Percentiles rank a stretch among this genome's conserved stretches.
Conservation (phyloP, 2,888 invertebrate genomes). For the Malthinus seriepunctatus region DNA sequence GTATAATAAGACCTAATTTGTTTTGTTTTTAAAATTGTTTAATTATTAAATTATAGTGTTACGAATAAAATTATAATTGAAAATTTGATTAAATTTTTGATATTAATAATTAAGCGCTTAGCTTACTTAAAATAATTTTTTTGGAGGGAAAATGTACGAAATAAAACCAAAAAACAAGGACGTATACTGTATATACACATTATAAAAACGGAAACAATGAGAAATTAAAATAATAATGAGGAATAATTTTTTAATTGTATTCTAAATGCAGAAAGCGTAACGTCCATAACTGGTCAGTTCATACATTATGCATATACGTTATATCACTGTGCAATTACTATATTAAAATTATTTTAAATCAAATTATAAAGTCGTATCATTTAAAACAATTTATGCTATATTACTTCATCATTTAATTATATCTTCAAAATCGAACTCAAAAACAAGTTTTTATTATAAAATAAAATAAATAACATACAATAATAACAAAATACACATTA, state of each 20-base stretch:
- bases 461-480: not conserved
- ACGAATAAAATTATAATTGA: too few relatives aligned
- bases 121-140: not conserved
- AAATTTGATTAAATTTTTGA: too few relatives aligned
- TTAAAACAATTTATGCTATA: conserved; percentile 2
- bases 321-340: conserved; percentile 24
- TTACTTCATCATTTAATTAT: not conserved
- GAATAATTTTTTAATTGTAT: conserved; percentile 48
- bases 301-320: conserved; percentile 26
- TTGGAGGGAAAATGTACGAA: not conserved
- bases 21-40: too few relatives aligned
- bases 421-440: not conserved
- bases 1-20: not conserved
- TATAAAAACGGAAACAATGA: conserved; percentile 43
- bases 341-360: conserved; percentile 15
- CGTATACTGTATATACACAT: conserved; percentile 19
- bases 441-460: not conserved
- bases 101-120: too few relatives aligned
- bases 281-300: conserved; percentile 31
- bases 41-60: too few relatives aligned
- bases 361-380: conserved; percentile 7
- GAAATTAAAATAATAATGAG: conserved; percentile 48
- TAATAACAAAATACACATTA: too few relatives aligned
- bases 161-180: conserved; percentile 10
- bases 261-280: conserved; percentile 42